These are phyloP conservation scores for Pitta sordida DNA, from an alignment of 2,113 vertebrate species.

Conservation along the genomic window DNA sequence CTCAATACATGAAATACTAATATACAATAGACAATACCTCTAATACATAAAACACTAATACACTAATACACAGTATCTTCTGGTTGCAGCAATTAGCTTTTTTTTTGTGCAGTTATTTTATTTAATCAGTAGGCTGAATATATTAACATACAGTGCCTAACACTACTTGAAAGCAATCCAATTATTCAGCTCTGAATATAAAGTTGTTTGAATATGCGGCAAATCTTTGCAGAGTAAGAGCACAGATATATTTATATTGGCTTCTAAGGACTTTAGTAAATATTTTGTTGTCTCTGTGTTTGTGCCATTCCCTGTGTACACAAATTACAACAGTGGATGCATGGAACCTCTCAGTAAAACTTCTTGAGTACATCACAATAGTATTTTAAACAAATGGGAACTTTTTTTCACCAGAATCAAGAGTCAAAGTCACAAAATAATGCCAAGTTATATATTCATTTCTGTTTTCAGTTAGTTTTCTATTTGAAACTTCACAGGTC, in stretches of 20 bases:
- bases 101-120: constrained; percentile 2
- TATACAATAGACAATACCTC: too few species aligned
- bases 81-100: constrained; percentile 12
- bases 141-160: constrained; percentile 43
- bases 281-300: constrained; percentile 45
- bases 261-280: constrained; percentile 40
- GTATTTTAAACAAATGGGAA: neutral
- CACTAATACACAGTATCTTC: neutral
- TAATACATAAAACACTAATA: neutral
- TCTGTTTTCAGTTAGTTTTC: neutral
- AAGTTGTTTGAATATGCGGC: constrained; percentile 4
- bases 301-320: neutral
- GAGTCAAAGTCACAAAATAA: neutral
- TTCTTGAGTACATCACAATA: neutral
- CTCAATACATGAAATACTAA: neutral
- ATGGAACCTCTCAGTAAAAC: neutral
- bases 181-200: constrained; percentile 14
- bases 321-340: neutral
- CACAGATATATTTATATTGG: constrained; percentile 46
- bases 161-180: constrained; percentile 47
- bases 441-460: neutral
- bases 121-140: constrained; percentile 38
- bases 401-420: neutral
- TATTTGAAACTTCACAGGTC: neutral
- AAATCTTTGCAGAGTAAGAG: constrained; percentile 14